A percentile compares a stretch with the other conserved stretches of the same genome.
These are phyloP conservation scores for Pipa parva DNA, from an alignment of 2,113 vertebrate species.

Conservation along the genomic window DNA sequence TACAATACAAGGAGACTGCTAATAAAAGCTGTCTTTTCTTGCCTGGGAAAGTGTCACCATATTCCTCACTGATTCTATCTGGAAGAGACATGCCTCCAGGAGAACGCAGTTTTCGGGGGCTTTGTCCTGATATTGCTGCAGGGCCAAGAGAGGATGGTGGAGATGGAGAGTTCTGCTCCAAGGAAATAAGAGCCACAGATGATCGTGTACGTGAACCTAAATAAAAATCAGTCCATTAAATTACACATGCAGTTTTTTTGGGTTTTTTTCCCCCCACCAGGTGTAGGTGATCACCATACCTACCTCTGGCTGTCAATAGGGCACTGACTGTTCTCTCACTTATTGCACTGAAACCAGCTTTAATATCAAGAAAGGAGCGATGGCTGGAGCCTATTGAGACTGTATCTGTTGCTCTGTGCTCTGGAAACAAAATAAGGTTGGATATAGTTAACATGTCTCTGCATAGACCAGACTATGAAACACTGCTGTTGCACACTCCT, in stretches of 20 bases:
- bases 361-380: conserved; percentile 76
- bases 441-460: too few species aligned
- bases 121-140: conserved; percentile 78
- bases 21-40: background rate
- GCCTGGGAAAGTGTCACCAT: conserved; percentile 25
- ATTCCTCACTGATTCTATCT: conserved; percentile 35
- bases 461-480: too few species aligned
- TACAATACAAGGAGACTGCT: too few species aligned
- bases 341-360: conserved; percentile 52
- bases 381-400: conserved; percentile 82
- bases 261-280: background rate
- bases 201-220: conserved; percentile 85
- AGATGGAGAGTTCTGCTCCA: conserved; percentile 74
- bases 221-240: background rate
- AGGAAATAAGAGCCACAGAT: conserved; percentile 82
- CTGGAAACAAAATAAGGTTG: conserved; percentile 49
- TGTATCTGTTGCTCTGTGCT: conserved; percentile 80
- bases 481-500: too few species aligned
- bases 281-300: conserved; percentile 35
- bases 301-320: conserved; percentile 63
- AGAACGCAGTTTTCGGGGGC: conserved; percentile 43
- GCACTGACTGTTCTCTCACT: conserved; percentile 69
- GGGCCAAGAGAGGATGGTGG: conserved; percentile 77
- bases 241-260: background rate
- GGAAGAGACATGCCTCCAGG: conserved; percentile 22